These are phyloP conservation scores for Thripadectes ignobilis DNA, from an alignment of 2,797 vertebrate genomes.

Conservation along the genomic window DNA sequence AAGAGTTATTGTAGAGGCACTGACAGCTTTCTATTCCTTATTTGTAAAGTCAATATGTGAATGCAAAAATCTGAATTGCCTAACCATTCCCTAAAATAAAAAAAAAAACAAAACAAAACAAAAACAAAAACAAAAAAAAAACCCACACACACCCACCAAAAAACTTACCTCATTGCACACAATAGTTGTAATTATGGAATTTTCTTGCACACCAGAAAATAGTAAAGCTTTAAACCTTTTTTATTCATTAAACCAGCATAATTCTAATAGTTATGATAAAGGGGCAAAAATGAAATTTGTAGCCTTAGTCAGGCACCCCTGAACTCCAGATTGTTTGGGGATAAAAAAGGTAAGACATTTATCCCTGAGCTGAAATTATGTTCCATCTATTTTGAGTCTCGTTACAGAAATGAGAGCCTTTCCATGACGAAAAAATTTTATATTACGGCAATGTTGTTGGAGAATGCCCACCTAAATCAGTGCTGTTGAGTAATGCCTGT, in stretches of 20 bases:
- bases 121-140: neutral
- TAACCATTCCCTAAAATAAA: neutral
- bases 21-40: neutral
- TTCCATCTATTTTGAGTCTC: neutral
- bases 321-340: neutral
- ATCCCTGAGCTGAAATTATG: neutral
- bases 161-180: neutral
- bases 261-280: neutral
- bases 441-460: neutral
- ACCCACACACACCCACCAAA: neutral
- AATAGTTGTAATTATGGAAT: neutral
- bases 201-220: neutral
- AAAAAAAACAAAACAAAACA: neutral
- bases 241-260: neutral
- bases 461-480: neutral
- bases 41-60: neutral
- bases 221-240: rapidly evolving
- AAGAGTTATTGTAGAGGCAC: neutral
- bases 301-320: neutral
- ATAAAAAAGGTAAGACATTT: neutral
- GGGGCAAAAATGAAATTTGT: neutral
- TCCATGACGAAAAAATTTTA: neutral
- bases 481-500: neutral
- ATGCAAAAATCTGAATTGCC: neutral
- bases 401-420: neutral